Percentiles rank a stretch among this genome's conserved stretches.
These are phyloP conservation scores for Cydia strobilella DNA, from an alignment of 1,140 invertebrate species.

Conservation along the genomic window DNA sequence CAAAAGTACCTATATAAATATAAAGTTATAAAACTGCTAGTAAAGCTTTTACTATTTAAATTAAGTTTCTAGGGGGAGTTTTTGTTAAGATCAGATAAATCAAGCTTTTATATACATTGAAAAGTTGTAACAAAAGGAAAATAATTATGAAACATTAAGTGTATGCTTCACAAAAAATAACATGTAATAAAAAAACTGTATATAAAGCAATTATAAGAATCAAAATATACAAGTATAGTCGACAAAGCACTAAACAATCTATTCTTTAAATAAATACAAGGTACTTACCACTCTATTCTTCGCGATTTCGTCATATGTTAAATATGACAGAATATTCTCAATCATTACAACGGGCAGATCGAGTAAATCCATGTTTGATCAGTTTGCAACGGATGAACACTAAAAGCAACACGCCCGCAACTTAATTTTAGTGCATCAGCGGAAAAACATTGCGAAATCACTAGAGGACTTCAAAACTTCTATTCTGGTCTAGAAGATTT, in stretches of 20 bases:
- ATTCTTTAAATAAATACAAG: constrained; percentile 57
- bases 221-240: constrained; percentile 16
- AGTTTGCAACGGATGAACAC: neutral
- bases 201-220: constrained; percentile 18
- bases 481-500: constrained; percentile 30
- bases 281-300: constrained; percentile 88
- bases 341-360: constrained; percentile 88
- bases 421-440: constrained; percentile 13
- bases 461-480: constrained; percentile 22
- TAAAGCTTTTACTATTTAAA: no score
- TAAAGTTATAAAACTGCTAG: no score
- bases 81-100: no score
- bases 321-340: constrained; percentile 88
- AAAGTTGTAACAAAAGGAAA: no score
- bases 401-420: constrained; percentile 2
- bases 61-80: no score
- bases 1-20: no score
- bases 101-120: no score
- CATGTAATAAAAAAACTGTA: constrained; percentile 32
- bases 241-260: constrained; percentile 37
- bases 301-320: constrained; percentile 91
- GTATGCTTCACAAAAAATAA: neutral
- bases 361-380: constrained; percentile 75
- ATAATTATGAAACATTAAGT: neutral
- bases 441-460: neutral